Evolutionary conservation across 2,113 vertebrate genomes (phyloP), one percentile per base, ranked within the genome.

Genomic region (Cranoglanis bouderius): DNA sequence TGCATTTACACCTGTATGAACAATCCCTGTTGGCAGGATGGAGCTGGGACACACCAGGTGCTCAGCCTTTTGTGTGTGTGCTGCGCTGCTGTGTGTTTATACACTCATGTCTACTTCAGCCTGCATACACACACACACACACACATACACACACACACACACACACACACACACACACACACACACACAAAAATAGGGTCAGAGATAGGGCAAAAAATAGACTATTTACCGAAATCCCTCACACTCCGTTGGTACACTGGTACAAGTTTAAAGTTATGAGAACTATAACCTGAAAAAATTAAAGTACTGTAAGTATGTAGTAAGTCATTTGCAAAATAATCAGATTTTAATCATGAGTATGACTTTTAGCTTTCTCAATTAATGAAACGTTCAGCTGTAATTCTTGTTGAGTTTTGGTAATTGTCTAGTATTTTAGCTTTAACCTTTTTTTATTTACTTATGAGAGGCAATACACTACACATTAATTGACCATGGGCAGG

Each of bases 1-100:
- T 98, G 97, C 95, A 96, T 96, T 97, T 97, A 96, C 97, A 98
- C 96, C 97, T 98, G 95, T 94, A 85, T 96, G 96, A 95, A 95
- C 95, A 94, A 95, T 96, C 95, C 95, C 96, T 94, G 89, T 92
- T 97, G 95, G 97, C 96, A 86, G 89, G 72, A 93, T 94, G 93
- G 93, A 91, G 88, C 96, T 96, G 95, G 93, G 96, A 93, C 94
- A 94, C 94, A 96, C 94, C 97, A 98, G 96, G 96, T 98, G 97
- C 93, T 95, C 93, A 92, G 93, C 94, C 93, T 94, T 90, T 89
- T 87, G 84, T 92, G 81, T 92, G 88, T 86, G 87, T 85, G 55
- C 82, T 63, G 75, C 51, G 19, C 75, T 72, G 43, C 43, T 40
- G 35, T 38, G 55, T 43, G 77, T 61, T 59, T 83, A 83, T 82